Percentiles rank a stretch among this genome's conserved stretches.
phyloP scores from a whole-genome alignment of 1,140 invertebrate genomes.

The Formica selysi region DNA sequence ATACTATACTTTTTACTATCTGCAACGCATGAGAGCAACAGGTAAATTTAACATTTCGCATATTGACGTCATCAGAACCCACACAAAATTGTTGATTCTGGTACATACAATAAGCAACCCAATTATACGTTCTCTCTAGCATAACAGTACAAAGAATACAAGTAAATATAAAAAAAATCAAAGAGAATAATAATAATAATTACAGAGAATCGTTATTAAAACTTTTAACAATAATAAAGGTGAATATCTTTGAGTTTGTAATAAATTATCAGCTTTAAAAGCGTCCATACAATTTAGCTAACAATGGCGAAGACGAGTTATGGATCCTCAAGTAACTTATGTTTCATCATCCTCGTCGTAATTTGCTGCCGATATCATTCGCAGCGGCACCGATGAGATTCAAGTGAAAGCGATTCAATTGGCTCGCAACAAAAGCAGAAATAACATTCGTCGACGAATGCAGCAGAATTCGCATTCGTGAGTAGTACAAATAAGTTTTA shows the following conservation, averaged over 20 bases:
- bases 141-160: constrained; percentile 65
- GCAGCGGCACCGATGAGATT: constrained; percentile 17
- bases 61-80: neutral
- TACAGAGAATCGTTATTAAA: constrained; percentile 63
- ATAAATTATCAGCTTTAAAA: constrained; percentile 69
- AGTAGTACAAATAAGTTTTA: constrained; percentile 52
- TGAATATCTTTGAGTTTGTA: constrained; percentile 68
- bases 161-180: constrained; percentile 56
- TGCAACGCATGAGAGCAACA: constrained; percentile 24
- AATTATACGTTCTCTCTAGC: constrained; percentile 38
- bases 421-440: constrained; percentile 35
- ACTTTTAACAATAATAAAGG: constrained; percentile 74
- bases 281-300: constrained; percentile 67
- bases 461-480: constrained; percentile 16
- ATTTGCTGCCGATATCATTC: constrained; percentile 31
- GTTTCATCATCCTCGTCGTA: constrained; percentile 2
- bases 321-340: neutral
- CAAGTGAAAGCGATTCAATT: constrained; percentile 47
- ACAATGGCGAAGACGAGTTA: constrained; percentile 53
- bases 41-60: neutral
- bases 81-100: constrained; percentile 43
- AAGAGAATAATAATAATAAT: constrained; percentile 57
- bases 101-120: constrained; percentile 50
- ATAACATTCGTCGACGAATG: constrained; percentile 40
- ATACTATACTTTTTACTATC: neutral